Evolutionary conservation across 1,140 invertebrate species (phyloP).

Genomic region (Palaemon carinicauda): DNA sequence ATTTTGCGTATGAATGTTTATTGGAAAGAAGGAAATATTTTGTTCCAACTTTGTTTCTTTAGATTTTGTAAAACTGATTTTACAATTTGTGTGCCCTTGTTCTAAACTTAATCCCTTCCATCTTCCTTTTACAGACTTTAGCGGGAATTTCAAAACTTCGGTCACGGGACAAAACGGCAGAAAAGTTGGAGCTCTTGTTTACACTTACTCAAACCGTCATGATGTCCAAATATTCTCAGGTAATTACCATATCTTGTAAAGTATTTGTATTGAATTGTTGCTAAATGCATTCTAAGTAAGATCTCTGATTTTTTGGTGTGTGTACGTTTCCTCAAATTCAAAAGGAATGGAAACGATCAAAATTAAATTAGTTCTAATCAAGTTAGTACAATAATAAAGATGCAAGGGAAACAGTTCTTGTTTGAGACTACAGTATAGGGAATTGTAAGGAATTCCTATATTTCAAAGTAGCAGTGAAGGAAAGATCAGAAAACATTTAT

Average conservation of each 20-base stretch:
- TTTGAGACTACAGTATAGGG: no score
- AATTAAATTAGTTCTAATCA: no score
- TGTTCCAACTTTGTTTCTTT: neutral
- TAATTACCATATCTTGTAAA: neutral
- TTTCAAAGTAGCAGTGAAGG: no score
- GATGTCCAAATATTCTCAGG: conserved; percentile 45
- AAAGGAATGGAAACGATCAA: no score
- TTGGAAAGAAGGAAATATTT: neutral
- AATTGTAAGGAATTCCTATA: no score
- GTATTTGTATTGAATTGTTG: no score
- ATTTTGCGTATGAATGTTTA: no score
- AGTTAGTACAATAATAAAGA: no score
- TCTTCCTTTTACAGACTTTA: neutral
- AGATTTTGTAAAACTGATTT: neutral
- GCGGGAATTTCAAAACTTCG: conserved; percentile 20
- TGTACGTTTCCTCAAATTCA: neutral
- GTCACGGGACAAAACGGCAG: conserved; percentile 20
- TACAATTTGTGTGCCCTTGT: no score
- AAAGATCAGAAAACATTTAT: no score
- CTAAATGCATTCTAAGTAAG: no score
- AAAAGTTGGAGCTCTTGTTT: conserved; percentile 42
- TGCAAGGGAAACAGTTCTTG: no score
- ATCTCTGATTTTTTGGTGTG: neutral
- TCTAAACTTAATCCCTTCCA: neutral
- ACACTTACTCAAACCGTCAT: conserved; percentile 44